Base-by-base conservation (phyloP, 2,888 invertebrate genomes). In the Azorinus chamasolen region DNA sequence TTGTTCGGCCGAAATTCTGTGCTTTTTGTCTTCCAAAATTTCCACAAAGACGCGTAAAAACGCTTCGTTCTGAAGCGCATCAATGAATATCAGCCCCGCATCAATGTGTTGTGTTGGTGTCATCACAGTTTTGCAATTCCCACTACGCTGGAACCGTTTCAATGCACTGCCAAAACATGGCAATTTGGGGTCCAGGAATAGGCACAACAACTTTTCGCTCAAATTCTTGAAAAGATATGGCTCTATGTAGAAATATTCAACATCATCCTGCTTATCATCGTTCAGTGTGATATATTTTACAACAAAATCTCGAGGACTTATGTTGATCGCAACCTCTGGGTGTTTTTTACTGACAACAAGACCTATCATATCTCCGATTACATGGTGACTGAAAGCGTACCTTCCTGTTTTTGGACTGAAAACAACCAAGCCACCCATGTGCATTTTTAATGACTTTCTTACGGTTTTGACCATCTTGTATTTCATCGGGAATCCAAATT, bases 401-500 rank as follows among this genome's bases (percentile, higher is more conserved):
- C 22, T 32, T 0, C 71, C 77, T 18, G 41, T 45, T 16, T 51
- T n/a, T 22, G 18, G 1, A 6, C 54, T 32, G 39, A 57, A 68
- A 6, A n/a, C 32, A 6, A 77, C 2, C 39, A 72, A 63, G 16
- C 77, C 72, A 48, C 57, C 59, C 32, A 22, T 37, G 39, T 77
- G 72, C 37, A 59, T 16, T 10, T 68, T 58, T n/a, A 77, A 37
- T 5, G 72, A 72, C 43, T 55, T 72, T 37, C 39, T n/a, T 1
- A 77, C 16, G 2, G 12, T 45, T 25, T 46, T 61, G 12, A 72
- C n/a, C 1, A 59, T 10, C 50, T 58, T 53, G 20, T 27, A 53
- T 43, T 63, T 59, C 27, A 51, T 24, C 12, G 63, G 48, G 25
- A 66, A 71, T 14, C 61, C 62, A 25, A 77, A 77, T 27, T 25